phyloP scores from a whole-genome alignment of 2,888 invertebrate species.

The Megalurothrips usitatus region DNA sequence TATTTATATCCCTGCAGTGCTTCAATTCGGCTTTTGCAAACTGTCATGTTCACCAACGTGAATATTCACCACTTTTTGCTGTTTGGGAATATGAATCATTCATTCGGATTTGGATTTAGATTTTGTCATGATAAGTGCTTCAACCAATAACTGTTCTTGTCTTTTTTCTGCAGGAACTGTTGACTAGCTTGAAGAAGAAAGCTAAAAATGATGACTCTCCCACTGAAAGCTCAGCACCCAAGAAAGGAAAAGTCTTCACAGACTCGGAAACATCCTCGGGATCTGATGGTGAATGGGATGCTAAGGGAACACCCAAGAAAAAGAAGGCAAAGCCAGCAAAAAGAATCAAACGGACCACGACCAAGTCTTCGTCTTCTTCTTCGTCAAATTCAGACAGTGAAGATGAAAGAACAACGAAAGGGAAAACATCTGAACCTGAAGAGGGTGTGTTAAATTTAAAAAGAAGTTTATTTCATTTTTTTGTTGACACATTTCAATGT shows the following conservation, averaged over 20 bases:
- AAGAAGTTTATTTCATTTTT: conserved; percentile 1
- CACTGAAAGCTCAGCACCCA: conserved; percentile 38
- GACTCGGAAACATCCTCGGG: conserved; percentile 52
- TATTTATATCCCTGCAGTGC: too few relatives aligned
- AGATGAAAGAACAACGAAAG: conserved; percentile 40
- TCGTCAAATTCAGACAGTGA: conserved; percentile 53
- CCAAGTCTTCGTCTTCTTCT: conserved; percentile 43
- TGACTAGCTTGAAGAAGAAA: conserved; percentile 45
- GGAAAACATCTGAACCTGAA: conserved; percentile 57
- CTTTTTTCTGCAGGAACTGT: conserved; percentile 38
- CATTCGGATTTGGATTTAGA: neutral
- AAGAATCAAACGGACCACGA: conserved; percentile 43
- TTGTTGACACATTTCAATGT: neutral
- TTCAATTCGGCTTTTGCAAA: too few relatives aligned
- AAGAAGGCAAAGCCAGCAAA: conserved; percentile 47
- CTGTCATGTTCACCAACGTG: too few relatives aligned
- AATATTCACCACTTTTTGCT: too few relatives aligned
- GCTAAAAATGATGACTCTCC: conserved; percentile 31
- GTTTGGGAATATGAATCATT: neutral
- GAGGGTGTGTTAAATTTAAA: conserved; percentile 56
- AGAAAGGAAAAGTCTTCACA: conserved; percentile 36
- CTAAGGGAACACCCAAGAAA: conserved; percentile 46
- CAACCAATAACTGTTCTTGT: neutral
- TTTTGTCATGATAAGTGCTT: neutral
- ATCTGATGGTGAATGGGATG: conserved; percentile 52